Evolutionary conservation across 1,140 invertebrate species (phyloP).

Genomic region (Lithobius niger): DNA sequence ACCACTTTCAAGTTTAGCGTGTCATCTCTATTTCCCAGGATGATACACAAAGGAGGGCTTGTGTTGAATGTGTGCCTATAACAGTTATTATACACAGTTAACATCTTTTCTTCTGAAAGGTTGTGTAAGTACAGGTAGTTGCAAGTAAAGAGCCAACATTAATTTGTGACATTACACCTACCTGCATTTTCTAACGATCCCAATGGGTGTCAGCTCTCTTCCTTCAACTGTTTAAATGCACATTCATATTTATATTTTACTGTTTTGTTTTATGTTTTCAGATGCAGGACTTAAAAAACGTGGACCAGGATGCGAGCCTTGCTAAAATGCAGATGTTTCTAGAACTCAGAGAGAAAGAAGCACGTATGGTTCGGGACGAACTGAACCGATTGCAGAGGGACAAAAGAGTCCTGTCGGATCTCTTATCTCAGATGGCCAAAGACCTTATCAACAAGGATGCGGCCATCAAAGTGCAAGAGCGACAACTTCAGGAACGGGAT

Average conservation of each 20-base stretch:
- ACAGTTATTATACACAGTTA: no score
- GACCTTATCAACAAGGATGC: slow-evolving; percentile 2
- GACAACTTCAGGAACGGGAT: background rate
- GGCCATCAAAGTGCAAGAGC: slow-evolving; percentile 2
- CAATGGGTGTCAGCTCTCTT: no score
- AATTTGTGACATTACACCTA: no score
- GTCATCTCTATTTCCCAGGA: no score
- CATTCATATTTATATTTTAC: background rate
- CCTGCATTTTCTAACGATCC: no score
- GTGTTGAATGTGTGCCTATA: no score
- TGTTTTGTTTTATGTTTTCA: background rate
- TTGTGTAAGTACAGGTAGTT: no score
- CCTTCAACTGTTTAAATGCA: no score
- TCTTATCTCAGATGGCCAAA: slow-evolving; percentile 5
- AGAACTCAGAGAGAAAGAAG: slow-evolving; percentile 2
- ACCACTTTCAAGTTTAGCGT: no score
- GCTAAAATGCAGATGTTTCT: slow-evolving; percentile 4
- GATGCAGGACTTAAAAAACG: background rate
- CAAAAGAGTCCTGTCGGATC: background rate
- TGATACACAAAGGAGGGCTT: no score
- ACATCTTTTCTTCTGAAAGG: no score
- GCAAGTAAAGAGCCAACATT: no score
- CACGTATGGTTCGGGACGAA: slow-evolving; percentile 5
- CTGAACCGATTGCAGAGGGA: background rate
- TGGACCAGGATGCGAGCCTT: background rate